Conservation (phyloP, 53 echinoderm and acorn worm genomes). For the Luidia sarsii region DNA sequence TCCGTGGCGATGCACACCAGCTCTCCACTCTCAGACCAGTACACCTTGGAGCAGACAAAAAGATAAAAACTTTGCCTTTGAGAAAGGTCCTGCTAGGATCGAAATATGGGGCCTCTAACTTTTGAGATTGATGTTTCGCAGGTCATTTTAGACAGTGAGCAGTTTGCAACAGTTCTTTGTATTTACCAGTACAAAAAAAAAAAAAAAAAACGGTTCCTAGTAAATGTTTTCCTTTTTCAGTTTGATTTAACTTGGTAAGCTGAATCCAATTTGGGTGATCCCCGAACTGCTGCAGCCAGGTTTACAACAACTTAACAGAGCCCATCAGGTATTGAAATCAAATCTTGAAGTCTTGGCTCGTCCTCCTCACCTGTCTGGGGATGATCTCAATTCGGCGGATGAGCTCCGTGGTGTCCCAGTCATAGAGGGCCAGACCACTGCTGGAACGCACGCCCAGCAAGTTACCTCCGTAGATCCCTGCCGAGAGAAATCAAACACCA, state of each 20-base stretch:
- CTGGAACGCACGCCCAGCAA: conserved; percentile 88
- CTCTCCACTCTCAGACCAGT: conserved; percentile 95
- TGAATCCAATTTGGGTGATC: too few relatives aligned
- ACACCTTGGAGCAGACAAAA: conserved; percentile 59
- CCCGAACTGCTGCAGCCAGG: too few relatives aligned
- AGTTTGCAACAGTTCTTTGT: too few relatives aligned
- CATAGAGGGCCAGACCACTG: conserved; percentile 96
- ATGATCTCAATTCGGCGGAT: conserved; percentile 95
- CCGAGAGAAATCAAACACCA: conserved; percentile 17
- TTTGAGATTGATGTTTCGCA: too few relatives aligned
- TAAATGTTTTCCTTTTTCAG: background rate
- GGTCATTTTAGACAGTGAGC: too few relatives aligned
- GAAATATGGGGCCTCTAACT: background rate
- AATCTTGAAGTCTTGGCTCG: background rate
- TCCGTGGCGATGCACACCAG: conserved; percentile 96
- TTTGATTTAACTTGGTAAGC: background rate
- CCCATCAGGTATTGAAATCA: too few relatives aligned
- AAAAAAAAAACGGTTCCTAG: background rate
- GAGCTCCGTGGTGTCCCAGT: conserved; percentile 93
- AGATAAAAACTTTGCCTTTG: too few relatives aligned
- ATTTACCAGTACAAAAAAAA: too few relatives aligned
- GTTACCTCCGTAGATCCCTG: conserved; percentile 86
- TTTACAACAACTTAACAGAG: too few relatives aligned
- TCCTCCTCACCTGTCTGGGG: conserved; percentile 80
- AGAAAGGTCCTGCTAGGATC: too few relatives aligned